A percentile compares a stretch with the other conserved stretches of the same genome.
Conservation (phyloP, 2,888 invertebrate genomes). For the Drosophila borborema region DNA sequence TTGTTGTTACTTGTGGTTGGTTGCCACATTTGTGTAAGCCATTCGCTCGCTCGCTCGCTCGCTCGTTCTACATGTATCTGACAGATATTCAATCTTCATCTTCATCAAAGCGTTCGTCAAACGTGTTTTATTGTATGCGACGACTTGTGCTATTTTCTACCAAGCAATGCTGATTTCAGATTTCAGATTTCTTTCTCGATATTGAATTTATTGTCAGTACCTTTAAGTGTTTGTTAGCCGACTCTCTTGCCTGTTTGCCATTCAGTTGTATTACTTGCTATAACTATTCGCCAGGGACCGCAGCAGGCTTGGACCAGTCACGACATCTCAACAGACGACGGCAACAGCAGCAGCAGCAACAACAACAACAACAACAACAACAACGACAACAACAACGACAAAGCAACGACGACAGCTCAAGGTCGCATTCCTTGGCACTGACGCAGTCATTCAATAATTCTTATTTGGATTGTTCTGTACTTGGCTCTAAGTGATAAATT, state of each 20-base stretch:
- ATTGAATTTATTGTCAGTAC: conserved; percentile 58
- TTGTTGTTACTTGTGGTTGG: conserved; percentile 40
- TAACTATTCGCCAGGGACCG: conserved; percentile 26
- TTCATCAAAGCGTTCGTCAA: conserved; percentile 73
- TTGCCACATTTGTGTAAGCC: conserved; percentile 38
- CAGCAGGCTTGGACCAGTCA: conserved; percentile 55
- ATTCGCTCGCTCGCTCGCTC: conserved; percentile 23
- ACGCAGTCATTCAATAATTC: conserved; percentile 73
- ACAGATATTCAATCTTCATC: conserved; percentile 77
- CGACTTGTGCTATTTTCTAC: conserved; percentile 68
- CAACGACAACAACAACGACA: conserved; percentile 53
- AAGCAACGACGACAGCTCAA: conserved; percentile 67
- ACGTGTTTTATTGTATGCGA: conserved; percentile 75
- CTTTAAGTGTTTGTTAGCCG: conserved; percentile 42
- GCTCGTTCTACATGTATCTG: conserved; percentile 55
- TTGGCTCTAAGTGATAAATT: conserved; percentile 29
- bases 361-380: conserved; percentile 42
- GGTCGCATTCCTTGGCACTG: conserved; percentile 77
- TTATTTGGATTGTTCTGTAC: conserved; percentile 51
- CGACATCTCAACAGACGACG: conserved; percentile 62
- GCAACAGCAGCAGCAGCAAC: conserved; percentile 30
- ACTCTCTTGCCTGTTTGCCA: conserved; percentile 10
- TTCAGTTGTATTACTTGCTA: conserved; percentile 48
- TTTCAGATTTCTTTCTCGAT: conserved; percentile 49
- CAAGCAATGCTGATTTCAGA: conserved; percentile 42